phyloP scores from a whole-genome alignment of 2,113 vertebrate species.

The Gasterosteus aculeatus region DNA sequence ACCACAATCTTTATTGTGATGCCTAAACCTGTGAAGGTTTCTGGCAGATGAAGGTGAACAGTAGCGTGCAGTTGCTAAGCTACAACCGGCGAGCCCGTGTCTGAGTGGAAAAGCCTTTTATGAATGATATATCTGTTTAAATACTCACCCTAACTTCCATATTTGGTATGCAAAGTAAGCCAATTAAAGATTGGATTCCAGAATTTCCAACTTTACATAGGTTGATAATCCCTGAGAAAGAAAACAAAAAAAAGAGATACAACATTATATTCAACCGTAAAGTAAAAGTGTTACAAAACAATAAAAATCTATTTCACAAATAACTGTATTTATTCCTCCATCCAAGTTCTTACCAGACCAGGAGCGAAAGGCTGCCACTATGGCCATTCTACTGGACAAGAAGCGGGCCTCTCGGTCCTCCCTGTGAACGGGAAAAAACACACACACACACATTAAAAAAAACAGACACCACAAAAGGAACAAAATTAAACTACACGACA shows the following conservation, averaged over 20 bases:
- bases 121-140: not conserved
- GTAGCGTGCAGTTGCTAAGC: not conserved
- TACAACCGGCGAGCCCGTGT: not conserved
- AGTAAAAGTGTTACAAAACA: not conserved
- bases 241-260: constrained; percentile 9
- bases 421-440: constrained; percentile 71
- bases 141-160: constrained; percentile 96
- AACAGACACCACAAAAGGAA: not conserved
- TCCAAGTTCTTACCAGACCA: constrained; percentile 90
- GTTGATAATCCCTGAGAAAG: constrained; percentile 91
- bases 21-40: not conserved
- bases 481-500: not conserved
- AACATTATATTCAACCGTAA: not conserved
- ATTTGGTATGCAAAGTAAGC: constrained; percentile 98
- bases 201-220: constrained; percentile 96
- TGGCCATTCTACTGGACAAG: constrained; percentile 96
- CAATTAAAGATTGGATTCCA: constrained; percentile 97
- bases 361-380: constrained; percentile 96
- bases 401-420: constrained; percentile 97
- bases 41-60: not conserved
- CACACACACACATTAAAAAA: constrained; percentile 14
- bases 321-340: not conserved
- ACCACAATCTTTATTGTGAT: too few relatives aligned
- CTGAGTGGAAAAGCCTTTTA: not conserved
- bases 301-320: not conserved